A percentile compares a stretch with the other conserved stretches of the same genome.
These are phyloP conservation scores for Cinclus mexicanus DNA, from an alignment of 2,113 vertebrate species.

Conservation along the genomic window DNA sequence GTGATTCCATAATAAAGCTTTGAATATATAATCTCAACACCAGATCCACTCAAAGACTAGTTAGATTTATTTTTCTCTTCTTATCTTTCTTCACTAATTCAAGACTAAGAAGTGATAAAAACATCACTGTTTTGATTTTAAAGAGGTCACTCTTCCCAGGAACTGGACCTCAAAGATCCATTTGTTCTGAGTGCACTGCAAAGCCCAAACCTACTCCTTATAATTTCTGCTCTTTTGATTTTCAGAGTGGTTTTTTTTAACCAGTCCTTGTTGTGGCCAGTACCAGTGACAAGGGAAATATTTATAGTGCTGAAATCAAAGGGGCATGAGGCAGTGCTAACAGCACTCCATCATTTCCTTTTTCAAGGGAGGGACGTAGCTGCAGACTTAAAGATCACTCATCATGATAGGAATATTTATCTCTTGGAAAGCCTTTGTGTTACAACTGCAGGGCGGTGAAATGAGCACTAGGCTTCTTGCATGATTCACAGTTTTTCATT, in stretches of 20 bases:
- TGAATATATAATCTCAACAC: neutral
- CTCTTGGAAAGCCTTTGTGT: neutral
- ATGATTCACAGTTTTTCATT: neutral
- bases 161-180: neutral
- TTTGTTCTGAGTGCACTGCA: neutral
- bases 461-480: neutral
- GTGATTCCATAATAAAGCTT: neutral
- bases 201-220: neutral
- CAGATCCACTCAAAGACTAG: neutral
- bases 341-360: neutral
- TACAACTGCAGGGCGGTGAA: neutral
- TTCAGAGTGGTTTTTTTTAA: neutral
- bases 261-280: neutral
- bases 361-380: neutral
- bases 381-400: neutral
- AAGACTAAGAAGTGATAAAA: neutral
- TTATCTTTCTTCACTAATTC: neutral
- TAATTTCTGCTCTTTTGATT: neutral
- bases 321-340: neutral
- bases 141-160: neutral
- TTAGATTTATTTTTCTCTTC: neutral
- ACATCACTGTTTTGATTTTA: neutral
- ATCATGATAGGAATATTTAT: neutral
- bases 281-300: neutral
- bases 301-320: neutral